Evolutionary conservation across 2,113 vertebrate species (phyloP), one percentile per base, ranked within the genome.

Genomic region (Dendrocopos noguchii): DNA sequence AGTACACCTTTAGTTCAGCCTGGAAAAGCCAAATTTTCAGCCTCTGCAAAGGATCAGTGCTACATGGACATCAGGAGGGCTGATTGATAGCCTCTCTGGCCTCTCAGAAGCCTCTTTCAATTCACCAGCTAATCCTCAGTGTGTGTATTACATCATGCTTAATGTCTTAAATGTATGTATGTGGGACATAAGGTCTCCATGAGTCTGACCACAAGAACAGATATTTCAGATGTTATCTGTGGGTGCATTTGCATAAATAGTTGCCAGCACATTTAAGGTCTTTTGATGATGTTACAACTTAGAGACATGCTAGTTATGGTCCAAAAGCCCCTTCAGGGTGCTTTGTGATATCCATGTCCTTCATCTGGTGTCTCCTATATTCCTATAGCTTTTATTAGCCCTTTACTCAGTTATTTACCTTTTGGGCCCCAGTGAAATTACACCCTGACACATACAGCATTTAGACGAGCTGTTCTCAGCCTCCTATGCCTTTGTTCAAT

Each of bases 1-100:
- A 75, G 80, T 64, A 57, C 18, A 78, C 50, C 59, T 93, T 86
- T 82, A 66, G 64, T 71, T 82, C 84, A 10, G 64, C 50, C 85
- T 84, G 75, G 53, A 29, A 90, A 89, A 53, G 61, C 92, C 70
- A 84, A 65, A 93, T 80, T 63, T 39, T 80, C 44, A 59, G 65
- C 34, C 89, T 60, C 84, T 75, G 68, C 39, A 92, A 74, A 94
- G 72, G 73, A 75, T 44, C 53, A 57, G 80, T 9, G 65, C 72
- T 83, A 52, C 22, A 39, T 28, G 34, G 70, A 74, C 25, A 80
- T 94, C 72, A 67, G 52, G 6, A 0, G 33, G 47, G 17, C 65
- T 77, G 44, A 88, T n/a, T 73, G 84, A 80, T 59, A 63, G 29
- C 24, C 82, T 33, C 31, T 77, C 47, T 77, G 72, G 33, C 67